Base-by-base conservation (phyloP, 2,113 vertebrate species). In the Apodemus sylvaticus region DNA sequence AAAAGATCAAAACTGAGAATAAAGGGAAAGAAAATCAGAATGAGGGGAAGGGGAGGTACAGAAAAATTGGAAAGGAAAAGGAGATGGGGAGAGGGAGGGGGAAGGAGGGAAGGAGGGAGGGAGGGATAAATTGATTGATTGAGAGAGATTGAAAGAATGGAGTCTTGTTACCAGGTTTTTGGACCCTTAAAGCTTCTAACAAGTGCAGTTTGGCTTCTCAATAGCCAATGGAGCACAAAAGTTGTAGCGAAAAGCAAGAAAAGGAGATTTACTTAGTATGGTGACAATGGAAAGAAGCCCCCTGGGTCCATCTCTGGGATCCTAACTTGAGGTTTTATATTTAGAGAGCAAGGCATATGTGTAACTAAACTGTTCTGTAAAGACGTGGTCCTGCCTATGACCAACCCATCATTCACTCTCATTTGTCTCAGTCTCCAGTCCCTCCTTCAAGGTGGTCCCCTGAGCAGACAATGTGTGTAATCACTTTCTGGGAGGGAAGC, bases 1-100 rank as follows among this genome's bases (percentile, higher is more conserved):
- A 81, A 17, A 10, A 11, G 1, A 31, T 6, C 0, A 3, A 29
- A 71, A 55, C 5, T 2, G 51, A 12, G 20, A 36, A 7, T 24
- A 45, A 22, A 42, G 39, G 20, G 20, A 42, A 5, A 42, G 11
- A 29, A 24, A 39, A 3, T 14, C 29, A 20, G n/a, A 17, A n/a
- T 62, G 0, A 39, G 73, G 45, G 39, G 10, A 76, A 45, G 45
- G 13, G 14, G 19, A 29, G 10, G 2, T 12, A 48, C 1, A 77
- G 45, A 51, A 68, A 68, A 36, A 16, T 16, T 36, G 12, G 66
- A 6, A 34, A 3, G 2, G 22, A 5, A 16, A 60, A 19, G 12
- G 64, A 76, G 19, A 26, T 68, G 31, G 13, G 31, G 5, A 64
- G 14, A 53, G 13, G 24, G 7, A 36, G 29, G 68, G 11, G 58